These are phyloP conservation scores for Tamandua tetradactyla DNA, from an alignment of 2,797 vertebrate genomes.

Conservation along the genomic window DNA sequence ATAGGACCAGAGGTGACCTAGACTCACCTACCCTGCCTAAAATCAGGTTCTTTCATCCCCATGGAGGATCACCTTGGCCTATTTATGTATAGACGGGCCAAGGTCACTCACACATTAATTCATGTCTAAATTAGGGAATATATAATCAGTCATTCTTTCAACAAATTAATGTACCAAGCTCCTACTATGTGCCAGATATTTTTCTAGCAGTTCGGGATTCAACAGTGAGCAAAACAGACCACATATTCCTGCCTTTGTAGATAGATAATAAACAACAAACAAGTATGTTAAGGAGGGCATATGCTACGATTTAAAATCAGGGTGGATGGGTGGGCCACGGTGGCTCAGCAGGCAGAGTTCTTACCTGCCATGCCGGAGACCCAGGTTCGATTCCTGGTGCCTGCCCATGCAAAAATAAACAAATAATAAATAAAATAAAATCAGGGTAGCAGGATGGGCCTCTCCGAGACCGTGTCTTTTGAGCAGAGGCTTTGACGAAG, in stretches of 20 bases:
- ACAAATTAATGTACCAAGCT: constrained; percentile 8
- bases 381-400: too few species aligned
- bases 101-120: constrained; percentile 6
- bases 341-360: too few species aligned
- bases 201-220: not conserved
- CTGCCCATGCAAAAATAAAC: too few species aligned
- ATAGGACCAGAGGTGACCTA: not conserved
- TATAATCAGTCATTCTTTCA: not conserved
- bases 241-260: not conserved
- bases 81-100: not conserved
- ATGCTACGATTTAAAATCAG: not conserved
- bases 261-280: not conserved
- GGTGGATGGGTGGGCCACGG: too few species aligned
- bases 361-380: too few species aligned
- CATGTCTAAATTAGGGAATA: constrained; percentile 29
- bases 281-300: not conserved
- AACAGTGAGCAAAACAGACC: not conserved
- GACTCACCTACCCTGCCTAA: not conserved
- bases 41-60: not conserved
- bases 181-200: not conserved
- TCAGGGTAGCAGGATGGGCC: not conserved
- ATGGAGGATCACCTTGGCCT: not conserved
- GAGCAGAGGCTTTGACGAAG: not conserved
- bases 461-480: not conserved
- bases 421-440: too few species aligned